A percentile compares a stretch with the other conserved stretches of the same genome.
Evolutionary conservation across 64 coral and sea anemone species (phyloP).

Genomic region (Montipora cactus): DNA sequence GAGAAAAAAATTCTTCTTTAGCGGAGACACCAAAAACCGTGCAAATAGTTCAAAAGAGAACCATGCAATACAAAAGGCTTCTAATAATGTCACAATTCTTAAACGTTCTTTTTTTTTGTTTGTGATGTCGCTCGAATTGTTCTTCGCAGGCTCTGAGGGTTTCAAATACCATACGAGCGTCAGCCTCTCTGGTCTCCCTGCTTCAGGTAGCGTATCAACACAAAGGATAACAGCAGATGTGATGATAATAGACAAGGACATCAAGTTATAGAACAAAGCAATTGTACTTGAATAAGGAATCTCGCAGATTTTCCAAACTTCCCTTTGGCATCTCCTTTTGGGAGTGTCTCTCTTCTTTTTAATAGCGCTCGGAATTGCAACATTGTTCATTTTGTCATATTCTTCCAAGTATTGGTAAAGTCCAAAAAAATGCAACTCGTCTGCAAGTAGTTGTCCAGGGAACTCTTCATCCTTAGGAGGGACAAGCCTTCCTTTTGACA

Average conservation of each 20-base stretch:
- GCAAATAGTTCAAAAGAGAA: constrained; percentile 55
- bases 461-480: constrained; percentile 31
- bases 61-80: constrained; percentile 51
- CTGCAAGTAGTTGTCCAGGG: constrained; percentile 58
- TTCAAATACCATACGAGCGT: neutral
- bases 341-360: constrained; percentile 23
- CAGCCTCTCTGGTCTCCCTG: neutral
- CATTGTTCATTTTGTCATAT: constrained; percentile 15
- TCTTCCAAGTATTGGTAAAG: constrained; percentile 36
- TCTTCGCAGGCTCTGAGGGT: neutral
- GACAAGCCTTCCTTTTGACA: constrained; percentile 9
- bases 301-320: constrained; percentile 53
- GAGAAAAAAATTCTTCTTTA: constrained; percentile 48
- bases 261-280: constrained; percentile 14
- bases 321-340: constrained; percentile 9
- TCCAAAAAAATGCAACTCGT: constrained; percentile 71
- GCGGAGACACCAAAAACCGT: constrained; percentile 55
- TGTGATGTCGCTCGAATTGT: no score
- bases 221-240: constrained; percentile 39
- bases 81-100: neutral
- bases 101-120: neutral
- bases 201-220: constrained; percentile 35
- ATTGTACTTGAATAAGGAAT: constrained; percentile 14
- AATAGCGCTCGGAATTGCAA: constrained; percentile 24
- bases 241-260: constrained; percentile 38